Evolutionary conservation across 1,140 invertebrate genomes (phyloP).

Genomic region (Diprion similis): DNA sequence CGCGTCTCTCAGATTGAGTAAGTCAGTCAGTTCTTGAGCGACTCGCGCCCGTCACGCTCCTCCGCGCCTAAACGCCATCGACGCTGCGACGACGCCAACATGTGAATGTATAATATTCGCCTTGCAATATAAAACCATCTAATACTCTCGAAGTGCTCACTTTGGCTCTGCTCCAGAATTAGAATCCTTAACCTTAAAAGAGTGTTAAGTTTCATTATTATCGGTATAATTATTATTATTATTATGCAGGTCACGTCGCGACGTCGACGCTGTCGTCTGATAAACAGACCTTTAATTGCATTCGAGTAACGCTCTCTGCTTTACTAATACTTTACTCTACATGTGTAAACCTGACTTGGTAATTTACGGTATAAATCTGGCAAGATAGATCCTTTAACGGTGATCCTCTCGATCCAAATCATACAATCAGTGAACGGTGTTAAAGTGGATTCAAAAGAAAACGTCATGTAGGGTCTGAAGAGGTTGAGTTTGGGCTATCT

Average conservation of each 20-base stretch:
- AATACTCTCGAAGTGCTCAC: background rate
- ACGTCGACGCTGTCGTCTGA: background rate
- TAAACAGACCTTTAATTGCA: constrained; percentile 19
- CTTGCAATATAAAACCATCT: background rate
- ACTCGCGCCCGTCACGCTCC: background rate
- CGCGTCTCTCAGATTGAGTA: background rate
- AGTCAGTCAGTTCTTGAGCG: constrained; percentile 1
- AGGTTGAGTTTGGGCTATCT: constrained; percentile 24
- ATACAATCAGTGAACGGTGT: too few relatives aligned
- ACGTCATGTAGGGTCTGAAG: too few relatives aligned
- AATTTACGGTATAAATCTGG: too few relatives aligned
- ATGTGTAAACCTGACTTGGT: too few relatives aligned
- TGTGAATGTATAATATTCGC: background rate
- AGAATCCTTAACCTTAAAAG: background rate
- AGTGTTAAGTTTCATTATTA: background rate
- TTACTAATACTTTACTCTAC: too few relatives aligned
- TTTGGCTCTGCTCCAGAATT: background rate
- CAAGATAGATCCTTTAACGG: too few relatives aligned
- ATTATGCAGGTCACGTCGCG: background rate
- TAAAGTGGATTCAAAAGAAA: too few relatives aligned
- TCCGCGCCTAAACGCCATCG: background rate
- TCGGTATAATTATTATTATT: background rate
- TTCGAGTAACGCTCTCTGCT: constrained; percentile 65
- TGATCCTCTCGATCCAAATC: too few relatives aligned
- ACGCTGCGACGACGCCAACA: background rate